Conservation (phyloP, 2,113 vertebrate species). For the Corythornis madagascariensis region DNA sequence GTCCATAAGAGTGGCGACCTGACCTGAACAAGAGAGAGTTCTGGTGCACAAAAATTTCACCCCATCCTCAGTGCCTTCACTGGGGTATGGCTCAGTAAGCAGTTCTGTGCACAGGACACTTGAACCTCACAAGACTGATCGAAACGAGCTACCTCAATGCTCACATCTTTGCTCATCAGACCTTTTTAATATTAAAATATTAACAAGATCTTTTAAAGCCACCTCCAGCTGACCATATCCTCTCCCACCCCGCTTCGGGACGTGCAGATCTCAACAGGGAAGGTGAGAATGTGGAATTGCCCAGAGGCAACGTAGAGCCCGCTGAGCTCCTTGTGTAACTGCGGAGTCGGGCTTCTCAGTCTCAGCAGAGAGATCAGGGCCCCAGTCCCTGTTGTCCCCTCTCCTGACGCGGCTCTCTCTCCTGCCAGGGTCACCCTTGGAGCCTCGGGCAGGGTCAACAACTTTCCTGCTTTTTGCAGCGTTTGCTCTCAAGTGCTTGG, state of each 20-base stretch:
- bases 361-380: background rate
- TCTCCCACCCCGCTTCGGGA: accelerated
- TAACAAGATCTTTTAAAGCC: background rate
- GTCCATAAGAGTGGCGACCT: background rate
- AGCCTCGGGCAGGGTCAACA: background rate
- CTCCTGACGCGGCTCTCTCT: background rate
- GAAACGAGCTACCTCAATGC: background rate
- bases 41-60: background rate
- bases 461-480: background rate
- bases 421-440: accelerated
- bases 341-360: background rate
- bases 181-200: too few species aligned
- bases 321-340: background rate
- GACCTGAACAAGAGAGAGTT: background rate
- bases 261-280: background rate
- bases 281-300: background rate
- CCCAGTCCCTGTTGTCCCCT: background rate
- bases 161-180: background rate
- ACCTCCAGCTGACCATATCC: background rate
- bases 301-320: background rate
- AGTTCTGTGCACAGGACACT: background rate
- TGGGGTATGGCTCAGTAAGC: background rate
- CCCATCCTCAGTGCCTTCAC: background rate
- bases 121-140: background rate
- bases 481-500: background rate